Evolutionary conservation across 2,113 vertebrate genomes (phyloP).

Genomic region (Andinoacara biseriatus): DNA sequence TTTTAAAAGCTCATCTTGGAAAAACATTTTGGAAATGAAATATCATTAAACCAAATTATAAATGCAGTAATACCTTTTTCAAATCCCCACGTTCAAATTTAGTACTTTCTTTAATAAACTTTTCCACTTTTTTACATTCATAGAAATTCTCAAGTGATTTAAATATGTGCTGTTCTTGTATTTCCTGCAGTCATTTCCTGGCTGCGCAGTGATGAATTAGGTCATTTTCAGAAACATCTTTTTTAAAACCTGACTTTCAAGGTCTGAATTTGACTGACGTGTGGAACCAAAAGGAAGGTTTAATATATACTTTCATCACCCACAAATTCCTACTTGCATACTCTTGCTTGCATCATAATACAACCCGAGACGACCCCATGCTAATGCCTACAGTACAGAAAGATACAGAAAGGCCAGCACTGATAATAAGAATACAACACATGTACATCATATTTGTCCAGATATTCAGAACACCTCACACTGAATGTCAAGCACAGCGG

Average conservation of each 20-base stretch:
- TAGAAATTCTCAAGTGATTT: neutral
- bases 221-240: neutral
- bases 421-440: neutral
- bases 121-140: neutral
- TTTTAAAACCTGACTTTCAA: neutral
- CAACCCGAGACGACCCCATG: neutral
- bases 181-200: neutral
- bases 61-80: neutral
- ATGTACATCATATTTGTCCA: neutral
- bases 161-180: neutral
- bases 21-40: slow-evolving; percentile 11
- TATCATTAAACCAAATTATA: neutral
- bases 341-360: neutral
- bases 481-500: neutral
- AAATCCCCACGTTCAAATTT: neutral
- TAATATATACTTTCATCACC: neutral
- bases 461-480: neutral
- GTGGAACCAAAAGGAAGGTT: no score
- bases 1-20: neutral
- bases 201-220: neutral
- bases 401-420: neutral
- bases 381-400: no score
- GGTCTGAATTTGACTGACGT: neutral
- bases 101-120: neutral
- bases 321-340: neutral